A percentile compares a stretch with the other conserved stretches of the same genome.
These are phyloP conservation scores for Melanargia galathea DNA, from an alignment of 2,888 invertebrate species.

Conservation along the genomic window DNA sequence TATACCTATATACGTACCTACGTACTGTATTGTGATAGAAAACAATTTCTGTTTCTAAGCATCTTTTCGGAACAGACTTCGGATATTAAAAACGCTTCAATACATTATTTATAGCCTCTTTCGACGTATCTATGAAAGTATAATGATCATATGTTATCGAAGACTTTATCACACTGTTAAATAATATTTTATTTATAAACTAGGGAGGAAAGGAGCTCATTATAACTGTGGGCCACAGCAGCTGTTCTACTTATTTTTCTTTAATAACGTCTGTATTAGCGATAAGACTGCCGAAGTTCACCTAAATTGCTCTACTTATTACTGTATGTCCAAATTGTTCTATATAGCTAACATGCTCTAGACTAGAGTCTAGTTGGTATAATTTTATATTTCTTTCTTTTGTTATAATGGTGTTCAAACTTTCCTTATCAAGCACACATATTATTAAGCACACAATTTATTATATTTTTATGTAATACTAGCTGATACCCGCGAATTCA, in stretches of 20 bases:
- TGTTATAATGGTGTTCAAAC: too few species aligned
- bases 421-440: too few species aligned
- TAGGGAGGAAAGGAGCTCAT: constrained; percentile 3
- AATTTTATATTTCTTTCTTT: too few species aligned
- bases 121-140: constrained; percentile 18
- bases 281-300: neutral
- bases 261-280: neutral
- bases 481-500: too few species aligned
- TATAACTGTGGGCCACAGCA: neutral
- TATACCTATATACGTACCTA: too few species aligned
- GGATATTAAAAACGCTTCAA: constrained; percentile 18
- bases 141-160: constrained; percentile 19
- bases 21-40: neutral
- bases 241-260: neutral
- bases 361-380: too few species aligned
- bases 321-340: neutral
- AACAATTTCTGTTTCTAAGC: constrained; percentile 11
- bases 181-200: constrained; percentile 7
- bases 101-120: constrained; percentile 12
- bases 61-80: constrained; percentile 13
- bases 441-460: too few species aligned
- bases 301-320: neutral
- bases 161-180: constrained; percentile 11
- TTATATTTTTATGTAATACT: too few species aligned
- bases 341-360: too few species aligned